Conservation (phyloP, 2,113 vertebrate genomes). For the Cephalopterus ornatus region DNA sequence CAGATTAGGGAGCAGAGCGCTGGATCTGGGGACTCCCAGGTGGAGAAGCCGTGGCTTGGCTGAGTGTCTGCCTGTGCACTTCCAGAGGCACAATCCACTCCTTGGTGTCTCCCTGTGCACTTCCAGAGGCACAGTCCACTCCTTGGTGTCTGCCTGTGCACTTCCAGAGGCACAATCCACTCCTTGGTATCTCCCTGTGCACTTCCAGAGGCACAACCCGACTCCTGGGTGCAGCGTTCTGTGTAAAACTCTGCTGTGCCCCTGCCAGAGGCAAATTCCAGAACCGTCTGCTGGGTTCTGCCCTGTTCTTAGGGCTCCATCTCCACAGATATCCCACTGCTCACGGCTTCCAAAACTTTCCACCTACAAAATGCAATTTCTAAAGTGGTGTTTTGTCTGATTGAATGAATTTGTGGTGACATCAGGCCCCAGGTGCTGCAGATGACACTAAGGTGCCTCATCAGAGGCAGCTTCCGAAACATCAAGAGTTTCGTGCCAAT, state of each 20-base stretch:
- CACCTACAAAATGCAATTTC: background rate
- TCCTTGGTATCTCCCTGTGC: background rate
- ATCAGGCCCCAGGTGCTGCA: background rate
- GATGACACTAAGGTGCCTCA: rapidly evolving
- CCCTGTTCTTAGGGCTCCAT: rapidly evolving
- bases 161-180: background rate
- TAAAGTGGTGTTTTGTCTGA: background rate
- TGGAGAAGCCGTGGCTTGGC: rapidly evolving
- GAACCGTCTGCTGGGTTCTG: no score
- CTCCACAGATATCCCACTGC: no score
- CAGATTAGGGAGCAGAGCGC: background rate
- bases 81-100: no score
- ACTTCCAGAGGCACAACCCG: rapidly evolving
- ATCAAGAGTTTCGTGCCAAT: background rate
- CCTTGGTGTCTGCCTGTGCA: background rate
- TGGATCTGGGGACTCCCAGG: rapidly evolving
- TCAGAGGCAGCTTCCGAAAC: background rate
- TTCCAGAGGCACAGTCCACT: background rate
- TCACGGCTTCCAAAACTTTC: rapidly evolving
- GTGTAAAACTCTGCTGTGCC: background rate
- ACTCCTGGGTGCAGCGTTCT: rapidly evolving
- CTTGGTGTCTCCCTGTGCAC: no score
- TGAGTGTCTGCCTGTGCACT: no score
- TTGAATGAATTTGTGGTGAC: background rate
- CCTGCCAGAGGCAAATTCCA: background rate